A percentile compares a stretch with the other conserved stretches of the same genome.
These are phyloP conservation scores for Python bivittatus DNA, from an alignment of 2,113 vertebrate species.

Conservation along the genomic window DNA sequence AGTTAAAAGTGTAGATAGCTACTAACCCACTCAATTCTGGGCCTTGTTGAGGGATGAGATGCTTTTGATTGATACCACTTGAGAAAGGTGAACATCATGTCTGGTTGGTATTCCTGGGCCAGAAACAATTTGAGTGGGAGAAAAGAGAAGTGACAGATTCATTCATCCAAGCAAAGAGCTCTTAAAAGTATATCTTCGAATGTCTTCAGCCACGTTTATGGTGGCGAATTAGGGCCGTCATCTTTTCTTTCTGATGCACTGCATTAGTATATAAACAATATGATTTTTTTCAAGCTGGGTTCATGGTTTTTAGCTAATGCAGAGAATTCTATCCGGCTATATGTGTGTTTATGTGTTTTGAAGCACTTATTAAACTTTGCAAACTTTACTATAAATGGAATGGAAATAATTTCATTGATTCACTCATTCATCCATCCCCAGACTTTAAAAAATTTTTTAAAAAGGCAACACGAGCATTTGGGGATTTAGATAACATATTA, in stretches of 20 bases:
- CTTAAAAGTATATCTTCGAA: neutral
- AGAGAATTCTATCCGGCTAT: neutral
- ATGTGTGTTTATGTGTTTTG: neutral
- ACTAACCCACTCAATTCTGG: neutral
- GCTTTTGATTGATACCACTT: neutral
- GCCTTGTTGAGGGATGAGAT: neutral
- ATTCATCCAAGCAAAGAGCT: neutral
- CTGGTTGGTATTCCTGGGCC: neutral
- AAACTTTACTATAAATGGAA: neutral
- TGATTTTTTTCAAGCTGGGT: neutral
- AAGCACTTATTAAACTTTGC: neutral
- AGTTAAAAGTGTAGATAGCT: neutral
- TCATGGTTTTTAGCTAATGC: neutral
- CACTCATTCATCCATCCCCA: neutral
- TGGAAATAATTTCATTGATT: neutral
- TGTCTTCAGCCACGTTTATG: neutral
- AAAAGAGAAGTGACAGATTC: neutral
- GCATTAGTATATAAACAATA: neutral
- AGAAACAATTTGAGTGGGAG: neutral
- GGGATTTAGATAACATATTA: neutral
- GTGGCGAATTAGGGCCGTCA: neutral
- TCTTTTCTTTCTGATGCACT: neutral
- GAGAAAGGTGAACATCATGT: neutral
- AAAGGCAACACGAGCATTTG: neutral
- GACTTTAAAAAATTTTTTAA: neutral